These are phyloP conservation scores for Hyles lineata DNA, from an alignment of 2,888 invertebrate species.

Conservation along the genomic window DNA sequence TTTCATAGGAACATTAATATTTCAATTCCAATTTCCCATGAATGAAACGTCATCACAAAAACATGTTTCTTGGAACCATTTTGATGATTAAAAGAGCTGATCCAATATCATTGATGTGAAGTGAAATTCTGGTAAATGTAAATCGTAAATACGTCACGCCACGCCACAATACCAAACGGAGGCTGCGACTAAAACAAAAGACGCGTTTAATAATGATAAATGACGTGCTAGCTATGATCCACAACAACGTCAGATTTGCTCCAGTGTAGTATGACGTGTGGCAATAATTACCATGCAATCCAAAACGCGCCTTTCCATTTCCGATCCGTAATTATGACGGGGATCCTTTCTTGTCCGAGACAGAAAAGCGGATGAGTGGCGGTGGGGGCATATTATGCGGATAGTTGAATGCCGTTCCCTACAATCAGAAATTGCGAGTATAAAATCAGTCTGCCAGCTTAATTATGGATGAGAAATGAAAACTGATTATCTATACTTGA, in stretches of 20 bases:
- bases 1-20: too few species aligned
- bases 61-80: background rate
- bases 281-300: background rate
- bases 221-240: background rate
- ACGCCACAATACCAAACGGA: conserved; percentile 35
- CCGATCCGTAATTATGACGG: background rate
- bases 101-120: background rate
- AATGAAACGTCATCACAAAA: too few species aligned
- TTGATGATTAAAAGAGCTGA: background rate
- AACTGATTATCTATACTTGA: too few species aligned
- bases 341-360: background rate
- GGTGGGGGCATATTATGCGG: background rate
- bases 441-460: too few species aligned
- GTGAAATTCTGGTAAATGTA: background rate
- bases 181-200: conserved; percentile 43
- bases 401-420: background rate
- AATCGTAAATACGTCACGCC: conserved; percentile 36
- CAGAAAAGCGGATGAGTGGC: background rate
- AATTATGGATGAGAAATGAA: too few species aligned
- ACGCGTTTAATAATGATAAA: conserved; percentile 21
- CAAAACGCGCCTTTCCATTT: background rate
- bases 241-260: conserved; percentile 1
- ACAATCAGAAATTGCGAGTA: background rate
- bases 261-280: background rate
- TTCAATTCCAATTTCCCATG: too few species aligned